phyloP scores from a whole-genome alignment of 2,797 vertebrate genomes.

The Parambassis ranga region DNA sequence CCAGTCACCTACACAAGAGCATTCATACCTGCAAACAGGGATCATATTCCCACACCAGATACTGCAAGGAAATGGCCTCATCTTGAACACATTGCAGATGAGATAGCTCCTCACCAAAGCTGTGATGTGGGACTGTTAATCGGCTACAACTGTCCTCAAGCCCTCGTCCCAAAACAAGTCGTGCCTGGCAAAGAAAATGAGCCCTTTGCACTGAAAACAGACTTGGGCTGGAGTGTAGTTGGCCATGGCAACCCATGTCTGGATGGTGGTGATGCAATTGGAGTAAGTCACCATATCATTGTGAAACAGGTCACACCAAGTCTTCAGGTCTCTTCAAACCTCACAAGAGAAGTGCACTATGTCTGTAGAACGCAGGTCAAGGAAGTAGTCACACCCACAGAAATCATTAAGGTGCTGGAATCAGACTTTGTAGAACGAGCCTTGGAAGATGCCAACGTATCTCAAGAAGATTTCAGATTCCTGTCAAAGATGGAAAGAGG shows the following conservation, averaged over 20 bases:
- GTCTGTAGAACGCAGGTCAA: conserved; percentile 26
- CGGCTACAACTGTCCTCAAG: too few species aligned
- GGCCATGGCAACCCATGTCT: background rate
- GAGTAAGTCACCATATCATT: conserved; percentile 12
- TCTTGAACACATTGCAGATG: background rate
- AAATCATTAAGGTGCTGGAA: conserved; percentile 19
- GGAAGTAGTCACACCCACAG: background rate
- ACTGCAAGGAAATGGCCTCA: conserved; percentile 18
- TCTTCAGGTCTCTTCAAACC: background rate
- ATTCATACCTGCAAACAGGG: conserved; percentile 5
- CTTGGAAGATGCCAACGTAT: background rate
- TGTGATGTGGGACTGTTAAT: conserved; percentile 35
- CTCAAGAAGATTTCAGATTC: conserved; percentile 5
- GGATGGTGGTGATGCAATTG: conserved; percentile 8
- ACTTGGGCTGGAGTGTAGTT: background rate
- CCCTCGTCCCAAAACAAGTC: too few species aligned
- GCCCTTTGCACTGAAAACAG: too few species aligned
- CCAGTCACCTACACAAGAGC: conserved; percentile 17
- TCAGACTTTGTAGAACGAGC: conserved; percentile 11
- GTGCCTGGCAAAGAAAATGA: too few species aligned
- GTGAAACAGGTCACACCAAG: conserved; percentile 28
- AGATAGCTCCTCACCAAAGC: too few species aligned
- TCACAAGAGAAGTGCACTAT: conserved; percentile 20
- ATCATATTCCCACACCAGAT: conserved; percentile 1
- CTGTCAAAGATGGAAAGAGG: background rate